Percentiles rank a stretch among this genome's conserved stretches.
phyloP scores from a whole-genome alignment of 2,797 vertebrate species.

The Gymnothorax reevesii region DNA sequence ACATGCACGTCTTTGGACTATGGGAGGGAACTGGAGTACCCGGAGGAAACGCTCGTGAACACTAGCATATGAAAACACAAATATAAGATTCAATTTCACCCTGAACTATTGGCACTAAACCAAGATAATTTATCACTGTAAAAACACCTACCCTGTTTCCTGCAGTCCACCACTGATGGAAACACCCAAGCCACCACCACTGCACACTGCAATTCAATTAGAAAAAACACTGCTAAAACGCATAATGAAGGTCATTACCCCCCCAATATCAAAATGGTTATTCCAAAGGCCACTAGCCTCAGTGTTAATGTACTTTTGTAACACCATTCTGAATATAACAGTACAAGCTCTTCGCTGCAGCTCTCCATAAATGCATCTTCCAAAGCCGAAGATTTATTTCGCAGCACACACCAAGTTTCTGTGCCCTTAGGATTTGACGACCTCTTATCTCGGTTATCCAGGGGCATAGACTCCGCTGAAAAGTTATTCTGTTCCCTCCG shows the following conservation, averaged over 20 bases:
- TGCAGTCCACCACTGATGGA: background rate
- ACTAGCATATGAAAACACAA: background rate
- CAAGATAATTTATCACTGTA: too few relatives aligned
- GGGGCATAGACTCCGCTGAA: constrained; percentile 50
- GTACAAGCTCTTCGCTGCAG: background rate
- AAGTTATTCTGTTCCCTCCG: background rate
- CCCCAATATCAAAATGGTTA: background rate
- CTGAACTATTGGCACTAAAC: too few relatives aligned
- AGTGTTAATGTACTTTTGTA: background rate
- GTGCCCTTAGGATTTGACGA: constrained; percentile 51
- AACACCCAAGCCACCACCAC: background rate
- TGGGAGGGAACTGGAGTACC: too few relatives aligned
- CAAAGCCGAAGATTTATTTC: constrained; percentile 41
- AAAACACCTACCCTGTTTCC: too few relatives aligned
- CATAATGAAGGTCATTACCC: background rate
- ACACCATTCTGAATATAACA: background rate
- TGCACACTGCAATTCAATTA: background rate
- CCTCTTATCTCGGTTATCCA: constrained; percentile 62
- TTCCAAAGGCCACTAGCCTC: background rate
- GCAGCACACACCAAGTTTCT: background rate
- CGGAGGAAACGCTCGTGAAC: too few relatives aligned
- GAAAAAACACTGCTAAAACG: background rate
- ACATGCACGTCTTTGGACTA: too few relatives aligned
- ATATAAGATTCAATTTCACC: background rate
- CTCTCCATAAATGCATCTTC: constrained; percentile 46